These are phyloP conservation scores for Pteromalus puparum DNA, from an alignment of 1,140 invertebrate genomes.

Conservation along the genomic window DNA sequence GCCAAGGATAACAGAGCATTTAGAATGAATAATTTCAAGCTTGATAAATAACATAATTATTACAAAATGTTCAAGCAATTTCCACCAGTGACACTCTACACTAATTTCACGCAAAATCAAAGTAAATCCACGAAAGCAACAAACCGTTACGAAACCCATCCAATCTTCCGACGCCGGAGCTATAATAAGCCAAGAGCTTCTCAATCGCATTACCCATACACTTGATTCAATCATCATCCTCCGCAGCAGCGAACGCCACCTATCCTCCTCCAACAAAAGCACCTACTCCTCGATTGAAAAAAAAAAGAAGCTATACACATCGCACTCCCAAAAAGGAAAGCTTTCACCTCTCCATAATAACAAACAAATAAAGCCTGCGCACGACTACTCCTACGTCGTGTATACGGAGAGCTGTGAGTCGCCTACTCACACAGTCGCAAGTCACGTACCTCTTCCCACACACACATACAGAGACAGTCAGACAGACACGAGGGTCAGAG, in stretches of 20 bases:
- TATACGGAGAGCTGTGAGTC: background rate
- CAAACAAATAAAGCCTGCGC: background rate
- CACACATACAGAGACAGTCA: background rate
- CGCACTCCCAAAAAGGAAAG: background rate
- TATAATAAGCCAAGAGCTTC: too few relatives aligned
- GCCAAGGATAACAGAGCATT: too few relatives aligned
- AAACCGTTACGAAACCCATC: too few relatives aligned
- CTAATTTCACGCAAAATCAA: too few relatives aligned
- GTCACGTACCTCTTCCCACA: background rate
- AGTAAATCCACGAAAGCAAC: too few relatives aligned
- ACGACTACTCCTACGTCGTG: background rate
- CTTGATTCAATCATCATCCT: background rate
- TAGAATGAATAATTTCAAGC: too few relatives aligned
- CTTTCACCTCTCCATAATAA: background rate
- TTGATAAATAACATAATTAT: too few relatives aligned
- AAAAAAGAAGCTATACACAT: background rate
- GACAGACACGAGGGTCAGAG: slow-evolving; percentile 4
- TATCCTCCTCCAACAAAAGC: background rate
- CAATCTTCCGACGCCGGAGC: too few relatives aligned
- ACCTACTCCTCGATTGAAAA: background rate
- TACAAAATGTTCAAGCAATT: too few relatives aligned
- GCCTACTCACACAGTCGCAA: background rate
- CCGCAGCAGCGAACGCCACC: background rate
- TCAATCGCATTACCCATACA: background rate
- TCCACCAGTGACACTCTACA: too few relatives aligned